phyloP scores from a whole-genome alignment of 2,113 vertebrate species.

The Sebastes schlegelii region DNA sequence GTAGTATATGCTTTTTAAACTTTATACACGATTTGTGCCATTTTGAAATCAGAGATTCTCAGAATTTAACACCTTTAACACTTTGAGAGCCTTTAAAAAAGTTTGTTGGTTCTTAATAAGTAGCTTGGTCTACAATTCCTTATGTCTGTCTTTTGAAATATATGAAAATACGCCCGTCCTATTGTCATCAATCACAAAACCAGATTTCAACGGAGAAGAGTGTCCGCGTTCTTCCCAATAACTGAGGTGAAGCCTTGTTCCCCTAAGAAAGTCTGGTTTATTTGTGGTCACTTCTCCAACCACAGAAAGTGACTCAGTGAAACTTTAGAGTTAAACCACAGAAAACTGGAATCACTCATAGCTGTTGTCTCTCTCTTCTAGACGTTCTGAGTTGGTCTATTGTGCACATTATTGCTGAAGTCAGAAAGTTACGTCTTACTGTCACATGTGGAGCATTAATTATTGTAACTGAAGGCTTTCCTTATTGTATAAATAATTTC shows the following conservation, averaged over 20 bases:
- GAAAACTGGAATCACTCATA: background rate
- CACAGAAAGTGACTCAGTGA: constrained; percentile 1
- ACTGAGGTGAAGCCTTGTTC: background rate
- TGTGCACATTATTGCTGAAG: background rate
- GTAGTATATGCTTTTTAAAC: background rate
- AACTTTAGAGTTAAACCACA: background rate
- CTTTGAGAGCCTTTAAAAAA: background rate
- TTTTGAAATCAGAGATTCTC: background rate
- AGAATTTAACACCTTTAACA: background rate
- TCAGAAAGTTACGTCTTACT: background rate
- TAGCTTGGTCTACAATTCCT: too few species aligned
- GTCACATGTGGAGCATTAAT: background rate
- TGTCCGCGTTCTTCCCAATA: background rate
- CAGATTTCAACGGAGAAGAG: background rate
- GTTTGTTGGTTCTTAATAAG: background rate
- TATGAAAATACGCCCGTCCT: background rate
- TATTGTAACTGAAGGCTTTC: background rate
- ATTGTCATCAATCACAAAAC: background rate
- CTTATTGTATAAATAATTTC: background rate
- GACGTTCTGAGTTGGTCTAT: background rate
- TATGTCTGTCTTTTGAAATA: background rate
- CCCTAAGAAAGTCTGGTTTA: background rate
- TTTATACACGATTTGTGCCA: background rate
- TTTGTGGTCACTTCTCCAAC: background rate
- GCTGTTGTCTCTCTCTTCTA: background rate